A percentile compares a stretch with the other conserved stretches of the same genome.
phyloP scores from a whole-genome alignment of 37 sponge, comb jelly and placozoan genomes.

The Mnemiopsis leidyi region DNA sequence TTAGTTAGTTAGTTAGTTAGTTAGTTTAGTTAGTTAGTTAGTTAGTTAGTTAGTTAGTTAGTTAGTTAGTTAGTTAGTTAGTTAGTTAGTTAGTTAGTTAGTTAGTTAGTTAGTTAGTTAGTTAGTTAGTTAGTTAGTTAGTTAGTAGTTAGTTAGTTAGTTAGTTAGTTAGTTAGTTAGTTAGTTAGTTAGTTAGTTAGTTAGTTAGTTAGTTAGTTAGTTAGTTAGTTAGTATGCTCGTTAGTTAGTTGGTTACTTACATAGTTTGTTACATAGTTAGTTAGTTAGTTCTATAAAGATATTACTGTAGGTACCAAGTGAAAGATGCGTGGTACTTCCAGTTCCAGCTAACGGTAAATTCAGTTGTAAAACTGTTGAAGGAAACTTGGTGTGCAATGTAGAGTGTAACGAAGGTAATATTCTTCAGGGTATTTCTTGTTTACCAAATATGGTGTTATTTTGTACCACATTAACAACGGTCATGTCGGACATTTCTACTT shows the following conservation, averaged over 20 bases:
- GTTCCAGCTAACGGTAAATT: neutral
- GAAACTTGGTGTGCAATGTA: neutral
- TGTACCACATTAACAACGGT: too few relatives aligned
- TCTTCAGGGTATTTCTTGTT: too few relatives aligned
- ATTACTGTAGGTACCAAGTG: neutral
- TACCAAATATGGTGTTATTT: too few relatives aligned
- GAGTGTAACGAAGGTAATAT: neutral
- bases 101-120: neutral
- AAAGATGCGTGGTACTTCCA: neutral
- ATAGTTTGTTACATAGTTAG: neutral
- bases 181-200: slow-evolving; percentile 52
- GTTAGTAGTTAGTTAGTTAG: slow-evolving; percentile 16
- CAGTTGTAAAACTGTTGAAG: neutral
- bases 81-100: neutral
- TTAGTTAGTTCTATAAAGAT: neutral
- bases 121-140: neutral
- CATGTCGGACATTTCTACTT: too few relatives aligned
- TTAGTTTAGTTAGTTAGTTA: slow-evolving; percentile 44
- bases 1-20: slow-evolving; percentile 51
- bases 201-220: slow-evolving; percentile 47
- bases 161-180: slow-evolving; percentile 23
- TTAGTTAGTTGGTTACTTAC: slow-evolving; percentile 35
- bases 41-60: slow-evolving; percentile 39
- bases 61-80: neutral
- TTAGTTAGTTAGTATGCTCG: slow-evolving; percentile 15